Evolutionary conservation across 2,797 vertebrate genomes (phyloP).

Genomic region (Enteromius treurensis): DNA sequence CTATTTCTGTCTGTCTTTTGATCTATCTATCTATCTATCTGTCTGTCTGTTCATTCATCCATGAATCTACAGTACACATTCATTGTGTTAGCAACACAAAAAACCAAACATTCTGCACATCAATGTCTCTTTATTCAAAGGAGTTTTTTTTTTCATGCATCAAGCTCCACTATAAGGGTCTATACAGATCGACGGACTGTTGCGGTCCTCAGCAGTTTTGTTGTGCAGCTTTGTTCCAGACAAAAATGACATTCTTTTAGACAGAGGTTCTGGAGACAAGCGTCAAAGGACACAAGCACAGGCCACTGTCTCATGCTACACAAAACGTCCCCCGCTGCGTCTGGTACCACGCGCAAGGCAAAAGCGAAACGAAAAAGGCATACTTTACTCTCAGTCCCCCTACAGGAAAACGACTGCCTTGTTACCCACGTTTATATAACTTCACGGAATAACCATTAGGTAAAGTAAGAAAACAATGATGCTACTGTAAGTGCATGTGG

Average conservation of each 20-base stretch:
- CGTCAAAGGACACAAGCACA: conserved; percentile 44
- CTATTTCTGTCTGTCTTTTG: neutral
- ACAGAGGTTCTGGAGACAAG: conserved; percentile 25
- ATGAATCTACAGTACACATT: neutral
- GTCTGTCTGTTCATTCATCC: neutral
- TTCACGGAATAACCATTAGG: conserved; percentile 17
- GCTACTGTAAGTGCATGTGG: conserved; percentile 31
- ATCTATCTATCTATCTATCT: no score
- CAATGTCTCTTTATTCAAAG: conserved; percentile 34
- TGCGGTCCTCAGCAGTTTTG: neutral
- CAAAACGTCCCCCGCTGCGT: conserved; percentile 52
- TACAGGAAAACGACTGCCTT: conserved; percentile 32
- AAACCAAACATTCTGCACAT: conserved; percentile 18
- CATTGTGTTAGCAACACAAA: neutral
- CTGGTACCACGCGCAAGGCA: conserved; percentile 53
- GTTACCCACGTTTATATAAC: conserved; percentile 7
- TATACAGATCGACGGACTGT: neutral
- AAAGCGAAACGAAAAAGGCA: conserved; percentile 39
- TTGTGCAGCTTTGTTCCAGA: conserved; percentile 41
- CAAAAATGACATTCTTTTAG: conserved; percentile 42
- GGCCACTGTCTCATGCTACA: conserved; percentile 43
- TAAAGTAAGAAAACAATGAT: conserved; percentile 19
- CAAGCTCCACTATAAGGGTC: neutral
- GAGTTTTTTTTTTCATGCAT: conserved; percentile 20
- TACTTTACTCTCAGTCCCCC: conserved; percentile 27